Evolutionary conservation across 92 coral and sea anemone species (phyloP).

Genomic region (Nematostella vectensis): DNA sequence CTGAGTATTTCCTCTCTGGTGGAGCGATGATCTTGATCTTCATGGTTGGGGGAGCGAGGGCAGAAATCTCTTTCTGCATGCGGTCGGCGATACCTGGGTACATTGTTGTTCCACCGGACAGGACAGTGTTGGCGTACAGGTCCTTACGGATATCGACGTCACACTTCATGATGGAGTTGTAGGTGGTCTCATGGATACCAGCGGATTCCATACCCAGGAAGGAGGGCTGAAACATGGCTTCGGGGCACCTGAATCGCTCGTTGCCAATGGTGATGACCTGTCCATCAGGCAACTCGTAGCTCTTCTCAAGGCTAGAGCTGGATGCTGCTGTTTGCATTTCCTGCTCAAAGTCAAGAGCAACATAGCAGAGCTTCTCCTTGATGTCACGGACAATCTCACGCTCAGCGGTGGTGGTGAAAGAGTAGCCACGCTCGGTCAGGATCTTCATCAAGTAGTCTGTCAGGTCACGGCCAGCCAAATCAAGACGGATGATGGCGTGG

Average conservation of each 20-base stretch:
- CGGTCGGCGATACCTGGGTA: constrained; percentile 94
- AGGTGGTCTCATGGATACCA: constrained; percentile 81
- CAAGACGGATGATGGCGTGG: constrained; percentile 83
- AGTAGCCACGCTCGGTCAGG: constrained; percentile 88
- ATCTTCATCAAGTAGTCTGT: constrained; percentile 93
- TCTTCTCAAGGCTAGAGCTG: constrained; percentile 68
- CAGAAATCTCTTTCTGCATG: constrained; percentile 83
- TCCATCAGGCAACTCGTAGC: constrained; percentile 57
- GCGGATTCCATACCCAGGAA: constrained; percentile 82
- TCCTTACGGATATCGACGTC: constrained; percentile 97
- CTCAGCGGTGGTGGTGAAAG: constrained; percentile 78
- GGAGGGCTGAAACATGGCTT: constrained; percentile 68
- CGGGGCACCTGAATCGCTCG: constrained; percentile 79
- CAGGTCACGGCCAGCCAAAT: constrained; percentile 83
- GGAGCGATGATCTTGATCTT: constrained; percentile 76
- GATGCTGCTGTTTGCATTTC: constrained; percentile 96
- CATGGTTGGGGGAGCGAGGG: constrained; percentile 76
- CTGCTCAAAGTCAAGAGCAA: no score
- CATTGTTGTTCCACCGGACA: constrained; percentile 95
- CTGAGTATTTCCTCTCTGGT: constrained; percentile 72
- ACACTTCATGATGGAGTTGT: constrained; percentile 97
- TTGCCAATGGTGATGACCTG: constrained; percentile 64
- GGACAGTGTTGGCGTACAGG: constrained; percentile 83
- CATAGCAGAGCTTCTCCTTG: no score
- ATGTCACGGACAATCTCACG: constrained; percentile 95